Conservation (phyloP, 2,888 invertebrate genomes). For the Ophion slaviceki region DNA sequence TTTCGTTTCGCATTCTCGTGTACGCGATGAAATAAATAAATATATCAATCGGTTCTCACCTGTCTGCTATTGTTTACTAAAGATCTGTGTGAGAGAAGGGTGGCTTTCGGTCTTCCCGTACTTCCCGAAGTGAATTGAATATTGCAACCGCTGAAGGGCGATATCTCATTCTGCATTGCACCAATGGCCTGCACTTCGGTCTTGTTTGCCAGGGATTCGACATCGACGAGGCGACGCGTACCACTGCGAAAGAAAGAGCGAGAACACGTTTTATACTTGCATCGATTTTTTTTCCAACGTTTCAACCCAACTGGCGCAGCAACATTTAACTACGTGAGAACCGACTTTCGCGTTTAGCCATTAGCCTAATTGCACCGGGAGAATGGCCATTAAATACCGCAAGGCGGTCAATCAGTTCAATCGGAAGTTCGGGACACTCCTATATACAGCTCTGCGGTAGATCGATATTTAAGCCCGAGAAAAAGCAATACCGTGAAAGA, state of each 20-base stretch:
- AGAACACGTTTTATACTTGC: slow-evolving; percentile 35
- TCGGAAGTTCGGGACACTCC: slow-evolving; percentile 57
- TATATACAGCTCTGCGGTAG: slow-evolving; percentile 1
- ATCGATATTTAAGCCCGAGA: slow-evolving; percentile 53
- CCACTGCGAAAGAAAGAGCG: slow-evolving; percentile 78
- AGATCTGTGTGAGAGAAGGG: slow-evolving; percentile 88
- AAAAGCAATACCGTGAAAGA: slow-evolving; percentile 19
- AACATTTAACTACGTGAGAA: slow-evolving; percentile 52
- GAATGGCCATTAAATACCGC: slow-evolving; percentile 63
- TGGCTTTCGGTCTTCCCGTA: slow-evolving; percentile 92
- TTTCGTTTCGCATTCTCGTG: not conserved
- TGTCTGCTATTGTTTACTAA: slow-evolving; percentile 91
- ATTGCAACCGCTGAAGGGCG: slow-evolving; percentile 89
- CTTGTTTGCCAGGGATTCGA: slow-evolving; percentile 79
- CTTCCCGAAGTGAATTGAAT: slow-evolving; percentile 95
- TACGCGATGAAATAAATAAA: not conserved
- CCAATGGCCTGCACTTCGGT: slow-evolving; percentile 80
- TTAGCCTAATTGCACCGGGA: slow-evolving; percentile 75
- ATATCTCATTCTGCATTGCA: slow-evolving; percentile 85
- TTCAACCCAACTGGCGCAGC: not conserved
- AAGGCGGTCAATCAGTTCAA: slow-evolving; percentile 63
- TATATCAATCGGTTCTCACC: slow-evolving; percentile 83
- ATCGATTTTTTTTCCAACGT: slow-evolving; percentile 52
- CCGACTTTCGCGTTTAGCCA: slow-evolving; percentile 66
- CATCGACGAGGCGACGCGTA: slow-evolving; percentile 82